phyloP scores from a whole-genome alignment of 1,140 invertebrate species.

The Dinothrombium tinctorium region DNA sequence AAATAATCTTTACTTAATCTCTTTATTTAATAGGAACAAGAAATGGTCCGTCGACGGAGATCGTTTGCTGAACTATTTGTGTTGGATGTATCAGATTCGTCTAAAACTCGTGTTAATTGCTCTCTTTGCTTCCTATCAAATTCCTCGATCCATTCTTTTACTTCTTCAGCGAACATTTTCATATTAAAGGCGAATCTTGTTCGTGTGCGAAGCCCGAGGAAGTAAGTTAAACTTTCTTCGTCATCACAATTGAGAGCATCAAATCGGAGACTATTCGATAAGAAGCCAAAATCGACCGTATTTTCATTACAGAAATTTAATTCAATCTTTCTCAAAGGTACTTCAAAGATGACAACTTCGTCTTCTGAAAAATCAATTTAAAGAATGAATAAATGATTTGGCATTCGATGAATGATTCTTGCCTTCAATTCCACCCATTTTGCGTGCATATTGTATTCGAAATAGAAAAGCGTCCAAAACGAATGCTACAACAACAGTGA shows the following conservation, averaged over 20 bases:
- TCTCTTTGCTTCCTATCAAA: conserved; percentile 21
- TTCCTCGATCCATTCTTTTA: conserved; percentile 39
- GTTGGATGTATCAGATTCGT: too few species aligned
- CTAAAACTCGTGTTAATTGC: too few species aligned
- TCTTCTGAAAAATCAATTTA: conserved; percentile 1
- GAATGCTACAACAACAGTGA: conserved; percentile 71
- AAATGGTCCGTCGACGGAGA: too few species aligned
- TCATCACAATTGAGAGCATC: background rate
- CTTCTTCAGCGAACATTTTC: conserved; percentile 24
- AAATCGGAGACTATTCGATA: background rate
- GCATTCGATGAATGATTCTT: conserved; percentile 16
- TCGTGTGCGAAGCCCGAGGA: conserved; percentile 18
- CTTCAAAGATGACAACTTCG: background rate
- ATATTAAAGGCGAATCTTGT: conserved; percentile 24
- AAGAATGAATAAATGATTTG: conserved; percentile 3
- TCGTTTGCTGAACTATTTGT: too few species aligned
- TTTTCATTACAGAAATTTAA: too few species aligned
- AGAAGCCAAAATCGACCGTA: background rate
- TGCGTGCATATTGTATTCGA: conserved; percentile 58
- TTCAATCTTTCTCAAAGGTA: background rate
- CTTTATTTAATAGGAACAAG: too few species aligned
- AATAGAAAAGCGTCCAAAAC: conserved; percentile 73
- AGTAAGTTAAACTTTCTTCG: conserved; percentile 10
- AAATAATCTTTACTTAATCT: too few species aligned
- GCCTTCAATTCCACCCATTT: conserved; percentile 57